Percentiles rank a stretch among this genome's conserved stretches.
These are phyloP conservation scores for Drosophila bipectinata DNA, from an alignment of 1,140 invertebrate species.

Conservation along the genomic window DNA sequence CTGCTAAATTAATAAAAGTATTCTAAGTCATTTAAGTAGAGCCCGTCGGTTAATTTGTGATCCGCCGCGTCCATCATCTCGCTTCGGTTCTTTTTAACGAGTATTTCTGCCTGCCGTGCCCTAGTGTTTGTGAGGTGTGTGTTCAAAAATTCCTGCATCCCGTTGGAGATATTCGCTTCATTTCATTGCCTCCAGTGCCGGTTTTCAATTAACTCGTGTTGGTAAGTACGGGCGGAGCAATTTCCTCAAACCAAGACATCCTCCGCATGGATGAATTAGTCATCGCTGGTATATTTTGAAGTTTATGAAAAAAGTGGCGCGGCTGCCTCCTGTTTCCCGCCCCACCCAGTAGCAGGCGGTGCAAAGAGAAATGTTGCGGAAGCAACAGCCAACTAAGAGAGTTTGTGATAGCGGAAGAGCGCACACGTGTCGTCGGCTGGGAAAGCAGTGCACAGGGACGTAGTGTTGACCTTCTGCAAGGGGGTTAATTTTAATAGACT, in stretches of 20 bases:
- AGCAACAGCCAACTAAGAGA: conserved; percentile 71
- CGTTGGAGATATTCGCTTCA: background rate
- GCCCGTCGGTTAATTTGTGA: no score
- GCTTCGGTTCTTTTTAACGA: conserved; percentile 7
- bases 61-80: conserved; percentile 4
- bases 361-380: conserved; percentile 54
- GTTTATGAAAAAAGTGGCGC: conserved; percentile 65
- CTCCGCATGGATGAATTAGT: conserved; percentile 53
- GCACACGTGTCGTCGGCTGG: conserved; percentile 25
- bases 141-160: conserved; percentile 1
- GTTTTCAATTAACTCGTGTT: background rate
- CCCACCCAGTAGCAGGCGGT: conserved; percentile 58
- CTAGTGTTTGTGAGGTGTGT: background rate
- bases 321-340: conserved; percentile 67
- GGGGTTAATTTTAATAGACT: conserved; percentile 7
- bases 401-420: conserved; percentile 36
- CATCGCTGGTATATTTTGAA: conserved; percentile 51
- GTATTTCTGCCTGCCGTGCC: background rate
- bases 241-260: conserved; percentile 14
- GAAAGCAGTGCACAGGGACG: conserved; percentile 14
- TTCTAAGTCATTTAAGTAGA: no score
- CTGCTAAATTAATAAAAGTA: conserved; percentile 1
- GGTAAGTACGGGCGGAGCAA: conserved; percentile 14
- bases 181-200: background rate
- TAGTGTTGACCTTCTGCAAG: conserved; percentile 31